A percentile compares a stretch with the other conserved stretches of the same genome.
Evolutionary conservation across 1,140 invertebrate species (phyloP).

Genomic region (Drosophila paulistorum): DNA sequence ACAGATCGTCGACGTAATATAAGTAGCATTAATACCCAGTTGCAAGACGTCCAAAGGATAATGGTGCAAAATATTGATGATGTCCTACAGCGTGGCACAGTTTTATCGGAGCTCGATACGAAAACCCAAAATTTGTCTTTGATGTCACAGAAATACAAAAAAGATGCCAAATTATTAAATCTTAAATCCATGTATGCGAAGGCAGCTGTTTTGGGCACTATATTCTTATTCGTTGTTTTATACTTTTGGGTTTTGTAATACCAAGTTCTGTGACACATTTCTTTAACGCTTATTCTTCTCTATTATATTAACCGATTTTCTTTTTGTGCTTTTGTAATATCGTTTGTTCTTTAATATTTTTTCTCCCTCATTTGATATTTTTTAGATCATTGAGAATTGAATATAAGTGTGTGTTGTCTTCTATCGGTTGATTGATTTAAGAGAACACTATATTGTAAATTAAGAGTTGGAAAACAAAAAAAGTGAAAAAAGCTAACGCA

Average conservation of each 20-base stretch:
- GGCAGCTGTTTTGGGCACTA: slow-evolving; percentile 92
- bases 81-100: slow-evolving; percentile 97
- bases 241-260: slow-evolving; percentile 96
- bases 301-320: not conserved
- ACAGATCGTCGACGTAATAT: slow-evolving; percentile 94
- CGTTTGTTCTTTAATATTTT: not conserved
- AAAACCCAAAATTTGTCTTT: slow-evolving; percentile 98
- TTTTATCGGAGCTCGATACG: slow-evolving; percentile 97
- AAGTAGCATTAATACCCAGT: slow-evolving; percentile 94
- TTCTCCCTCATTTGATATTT: not conserved
- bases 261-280: slow-evolving; percentile 10
- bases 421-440: slow-evolving; percentile 4
- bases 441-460: slow-evolving; percentile 1
- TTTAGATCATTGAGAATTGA: slow-evolving; percentile 3
- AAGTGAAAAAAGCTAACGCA: slow-evolving; percentile 1
- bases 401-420: not conserved
- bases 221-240: slow-evolving; percentile 93
- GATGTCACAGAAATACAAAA: slow-evolving; percentile 99
- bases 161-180: slow-evolving; percentile 98
- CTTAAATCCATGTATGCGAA: slow-evolving; percentile 97
- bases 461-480: not conserved
- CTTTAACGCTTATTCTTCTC: not conserved
- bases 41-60: slow-evolving; percentile 99
- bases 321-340: slow-evolving; percentile 11
- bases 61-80: slow-evolving; percentile 99